Evolutionary conservation across 2,113 vertebrate species (phyloP).

Genomic region (Coturnix japonica): DNA sequence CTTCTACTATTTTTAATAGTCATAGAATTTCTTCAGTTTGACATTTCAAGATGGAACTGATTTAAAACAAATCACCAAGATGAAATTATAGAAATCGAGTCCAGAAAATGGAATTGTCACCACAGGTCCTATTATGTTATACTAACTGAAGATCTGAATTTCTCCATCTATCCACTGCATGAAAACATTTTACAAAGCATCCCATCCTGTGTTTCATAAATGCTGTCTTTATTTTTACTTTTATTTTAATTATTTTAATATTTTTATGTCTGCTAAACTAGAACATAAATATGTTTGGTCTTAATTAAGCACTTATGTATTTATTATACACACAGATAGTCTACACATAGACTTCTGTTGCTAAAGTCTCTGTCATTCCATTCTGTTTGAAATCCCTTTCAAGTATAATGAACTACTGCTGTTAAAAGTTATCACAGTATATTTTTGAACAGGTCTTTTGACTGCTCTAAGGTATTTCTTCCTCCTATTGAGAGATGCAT

Average conservation of each 20-base stretch:
- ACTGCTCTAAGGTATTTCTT: not conserved
- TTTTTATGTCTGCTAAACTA: not conserved
- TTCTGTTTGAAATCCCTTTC: constrained; percentile 24
- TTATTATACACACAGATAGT: not conserved
- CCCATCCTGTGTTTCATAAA: not conserved
- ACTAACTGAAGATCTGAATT: not conserved
- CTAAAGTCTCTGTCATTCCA: not conserved
- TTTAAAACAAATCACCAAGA: not conserved
- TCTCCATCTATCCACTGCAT: not conserved
- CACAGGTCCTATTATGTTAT: not conserved
- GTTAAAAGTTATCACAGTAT: not conserved
- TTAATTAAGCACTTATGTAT: not conserved
- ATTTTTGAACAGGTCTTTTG: constrained; percentile 16
- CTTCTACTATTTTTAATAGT: constrained; percentile 10
- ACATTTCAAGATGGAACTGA: not conserved
- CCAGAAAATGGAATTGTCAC: not conserved
- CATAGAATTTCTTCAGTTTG: not conserved
- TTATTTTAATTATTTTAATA: not conserved
- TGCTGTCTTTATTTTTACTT: constrained; percentile 33
- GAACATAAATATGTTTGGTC: not conserved
- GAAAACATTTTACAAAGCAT: not conserved
- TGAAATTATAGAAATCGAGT: not conserved
- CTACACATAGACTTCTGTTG: not conserved
- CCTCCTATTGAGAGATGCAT: not conserved
- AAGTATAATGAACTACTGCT: constrained; percentile 14